Conservation (phyloP, 2,797 vertebrate species). For the Sorex maritimensis region DNA sequence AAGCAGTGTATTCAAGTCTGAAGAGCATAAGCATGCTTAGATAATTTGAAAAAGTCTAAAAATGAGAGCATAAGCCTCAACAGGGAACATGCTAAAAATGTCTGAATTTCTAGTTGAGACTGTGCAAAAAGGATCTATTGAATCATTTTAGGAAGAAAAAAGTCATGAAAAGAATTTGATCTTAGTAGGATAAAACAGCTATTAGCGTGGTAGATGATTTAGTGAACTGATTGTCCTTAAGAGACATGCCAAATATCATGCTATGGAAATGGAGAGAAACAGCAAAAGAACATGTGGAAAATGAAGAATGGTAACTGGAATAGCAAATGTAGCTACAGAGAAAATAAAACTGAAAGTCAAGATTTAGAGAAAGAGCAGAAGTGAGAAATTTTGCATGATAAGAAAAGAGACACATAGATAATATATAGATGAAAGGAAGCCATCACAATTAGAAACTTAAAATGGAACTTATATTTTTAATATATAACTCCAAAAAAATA, state of each 20-base stretch:
- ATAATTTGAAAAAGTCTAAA: slow-evolving; percentile 14
- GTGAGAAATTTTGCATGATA: neutral
- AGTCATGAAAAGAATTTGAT: neutral
- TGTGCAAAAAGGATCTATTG: neutral
- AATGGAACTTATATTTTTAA: neutral
- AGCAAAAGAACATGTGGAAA: neutral
- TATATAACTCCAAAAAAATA: neutral
- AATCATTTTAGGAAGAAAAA: neutral
- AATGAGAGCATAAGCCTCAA: neutral
- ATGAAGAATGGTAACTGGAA: neutral
- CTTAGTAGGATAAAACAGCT: neutral
- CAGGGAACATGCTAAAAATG: neutral
- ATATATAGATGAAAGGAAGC: neutral
- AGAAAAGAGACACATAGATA: neutral
- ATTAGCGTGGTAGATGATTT: neutral
- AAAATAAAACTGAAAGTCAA: neutral
- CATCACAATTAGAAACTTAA: neutral
- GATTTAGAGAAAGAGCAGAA: neutral
- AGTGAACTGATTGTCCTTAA: neutral
- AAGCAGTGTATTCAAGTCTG: neutral
- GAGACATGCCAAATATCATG: neutral
- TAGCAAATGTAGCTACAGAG: neutral
- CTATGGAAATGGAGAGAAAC: neutral
- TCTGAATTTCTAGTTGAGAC: neutral
- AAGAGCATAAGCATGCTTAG: neutral